Evolutionary conservation across 2,888 invertebrate species (phyloP).

Genomic region (Diloba caeruleocephala): DNA sequence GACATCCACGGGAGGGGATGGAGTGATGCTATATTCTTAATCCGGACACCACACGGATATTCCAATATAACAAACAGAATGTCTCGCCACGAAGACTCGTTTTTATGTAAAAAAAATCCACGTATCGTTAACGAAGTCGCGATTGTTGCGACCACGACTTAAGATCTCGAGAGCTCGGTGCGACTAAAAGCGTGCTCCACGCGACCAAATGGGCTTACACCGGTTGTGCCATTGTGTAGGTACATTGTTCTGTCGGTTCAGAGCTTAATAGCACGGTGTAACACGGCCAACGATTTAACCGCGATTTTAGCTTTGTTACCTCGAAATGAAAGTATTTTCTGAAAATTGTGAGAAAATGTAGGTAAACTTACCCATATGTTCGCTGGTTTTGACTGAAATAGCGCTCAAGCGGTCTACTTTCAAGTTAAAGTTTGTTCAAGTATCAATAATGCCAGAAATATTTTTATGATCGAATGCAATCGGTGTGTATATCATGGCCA

Average conservation of each 20-base stretch:
- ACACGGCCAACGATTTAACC: slow-evolving; percentile 40
- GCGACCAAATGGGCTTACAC: slow-evolving; percentile 61
- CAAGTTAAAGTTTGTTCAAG: no score
- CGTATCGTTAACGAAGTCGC: no score
- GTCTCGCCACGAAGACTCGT: no score
- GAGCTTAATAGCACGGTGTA: slow-evolving; percentile 53
- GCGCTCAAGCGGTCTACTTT: no score
- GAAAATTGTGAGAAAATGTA: neutral
- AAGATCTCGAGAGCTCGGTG: slow-evolving; percentile 16
- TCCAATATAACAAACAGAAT: no score
- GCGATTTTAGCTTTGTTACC: slow-evolving; percentile 25
- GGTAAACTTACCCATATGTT: neutral
- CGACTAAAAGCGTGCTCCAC: slow-evolving; percentile 67
- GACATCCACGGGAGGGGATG: no score
- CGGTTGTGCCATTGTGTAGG: slow-evolving; percentile 60
- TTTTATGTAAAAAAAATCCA: no score
- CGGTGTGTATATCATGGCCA: no score
- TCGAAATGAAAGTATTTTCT: slow-evolving; percentile 11
- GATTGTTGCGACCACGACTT: slow-evolving; percentile 19
- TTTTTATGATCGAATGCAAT: no score
- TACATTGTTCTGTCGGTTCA: slow-evolving; percentile 66
- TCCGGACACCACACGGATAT: no score
- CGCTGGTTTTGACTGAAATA: neutral
- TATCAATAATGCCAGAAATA: no score
- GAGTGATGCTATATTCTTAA: no score